Conservation (phyloP, 2,797 vertebrate species). For the Scomberomorus guttatus region DNA sequence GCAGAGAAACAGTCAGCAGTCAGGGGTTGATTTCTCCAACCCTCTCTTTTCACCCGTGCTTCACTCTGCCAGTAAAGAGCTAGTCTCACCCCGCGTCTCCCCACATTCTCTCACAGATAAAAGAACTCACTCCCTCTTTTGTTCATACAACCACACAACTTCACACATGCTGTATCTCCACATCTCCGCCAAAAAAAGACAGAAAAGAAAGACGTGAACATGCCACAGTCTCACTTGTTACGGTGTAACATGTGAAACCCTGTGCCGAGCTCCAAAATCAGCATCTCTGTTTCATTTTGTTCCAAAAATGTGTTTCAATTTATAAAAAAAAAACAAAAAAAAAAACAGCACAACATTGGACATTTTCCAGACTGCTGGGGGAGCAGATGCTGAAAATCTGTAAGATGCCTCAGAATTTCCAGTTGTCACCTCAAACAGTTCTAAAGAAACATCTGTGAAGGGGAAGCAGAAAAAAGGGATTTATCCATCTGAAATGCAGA, state of each 20-base stretch:
- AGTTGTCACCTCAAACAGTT: constrained; percentile 59
- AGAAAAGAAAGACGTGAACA: not conserved
- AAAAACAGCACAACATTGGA: constrained; percentile 35
- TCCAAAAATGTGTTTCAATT: constrained; percentile 38
- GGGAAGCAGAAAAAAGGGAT: constrained; percentile 44
- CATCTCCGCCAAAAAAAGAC: constrained; percentile 6
- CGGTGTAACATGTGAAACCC: constrained; percentile 38
- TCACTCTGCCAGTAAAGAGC: constrained; percentile 52
- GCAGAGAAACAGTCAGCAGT: constrained; percentile 64
- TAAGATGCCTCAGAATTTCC: constrained; percentile 57
- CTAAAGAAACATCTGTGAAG: constrained; percentile 63
- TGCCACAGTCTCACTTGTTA: constrained; percentile 3
- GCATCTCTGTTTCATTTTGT: constrained; percentile 22
- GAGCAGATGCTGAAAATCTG: constrained; percentile 47
- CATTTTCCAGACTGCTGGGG: constrained; percentile 18
- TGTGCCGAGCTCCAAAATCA: constrained; percentile 30
- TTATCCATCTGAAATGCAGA: constrained; percentile 70
- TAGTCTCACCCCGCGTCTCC: constrained; percentile 44
- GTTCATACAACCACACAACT: constrained; percentile 19
- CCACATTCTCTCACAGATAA: constrained; percentile 47
- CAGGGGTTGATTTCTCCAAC: constrained; percentile 60
- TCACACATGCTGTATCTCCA: constrained; percentile 20
- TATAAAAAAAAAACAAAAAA: not conserved
- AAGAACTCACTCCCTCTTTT: constrained; percentile 46
- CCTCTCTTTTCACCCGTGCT: constrained; percentile 53